Evolutionary conservation across 2,113 vertebrate genomes (phyloP), one percentile per base, ranked within the genome.

Genomic region (Galeopterus variegatus): DNA sequence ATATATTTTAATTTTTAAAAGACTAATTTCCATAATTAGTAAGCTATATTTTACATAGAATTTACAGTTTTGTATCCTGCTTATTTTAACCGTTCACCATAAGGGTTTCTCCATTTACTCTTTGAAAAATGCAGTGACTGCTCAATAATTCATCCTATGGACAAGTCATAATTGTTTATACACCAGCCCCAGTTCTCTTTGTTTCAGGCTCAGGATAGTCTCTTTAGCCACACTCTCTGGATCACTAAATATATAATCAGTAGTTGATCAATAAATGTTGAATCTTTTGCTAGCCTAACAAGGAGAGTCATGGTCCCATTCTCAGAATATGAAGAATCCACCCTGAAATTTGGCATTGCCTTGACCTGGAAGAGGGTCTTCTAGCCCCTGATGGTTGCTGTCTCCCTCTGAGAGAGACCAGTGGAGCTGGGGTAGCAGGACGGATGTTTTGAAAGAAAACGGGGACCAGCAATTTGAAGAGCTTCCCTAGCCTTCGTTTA

Each of bases 351-450:
- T 72, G 52, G 60, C 5, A 50, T 67, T 79, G 72, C 45, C 13
- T 67, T 81, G 41, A 65, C 19, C 33, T 70, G 18, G 12, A 83
- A 79, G 26, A 90, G 36, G 36, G 6, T 15, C n/a, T 77, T 85
- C 85, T n/a, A 69, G 23, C 1, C 23, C 52, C 54, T 76, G 54
- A 65, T 67, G n/a, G 73, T 36, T 73, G 26, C 58, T 65, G 11
- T n/a, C 75, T 79, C 62, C 54, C 88, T 97, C 84, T 81, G 50
- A 75, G 82, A 31, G 60, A 93, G 82, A 50, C 86, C 62, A 54
- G 82, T 65, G 41, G 48, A 67, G 13, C 41, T 58, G 1, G 58
- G 11, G 33, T 33, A n/a, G 48, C 75, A 11, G 70, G 11, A 81
- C 12, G 8, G 41, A 72, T 24, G 23, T 65, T 52, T 83, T 81